Conservation (phyloP, 2,797 vertebrate genomes). For the Pogonophryne albipinna region DNA sequence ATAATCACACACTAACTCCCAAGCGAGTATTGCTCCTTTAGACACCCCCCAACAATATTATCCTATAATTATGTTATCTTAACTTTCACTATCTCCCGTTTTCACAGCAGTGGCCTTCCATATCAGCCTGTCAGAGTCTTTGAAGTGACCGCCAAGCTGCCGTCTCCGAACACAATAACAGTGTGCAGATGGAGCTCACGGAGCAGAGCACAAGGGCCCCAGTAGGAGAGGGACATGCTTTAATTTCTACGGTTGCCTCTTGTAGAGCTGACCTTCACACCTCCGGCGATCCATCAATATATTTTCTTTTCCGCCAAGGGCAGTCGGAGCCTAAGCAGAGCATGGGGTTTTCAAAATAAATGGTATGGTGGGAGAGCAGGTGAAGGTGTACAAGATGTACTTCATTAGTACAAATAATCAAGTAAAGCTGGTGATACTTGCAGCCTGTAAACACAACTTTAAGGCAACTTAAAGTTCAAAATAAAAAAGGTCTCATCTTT, state of each 20-base stretch:
- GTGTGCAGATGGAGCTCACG: conserved; percentile 76
- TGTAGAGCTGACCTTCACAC: conserved; percentile 82
- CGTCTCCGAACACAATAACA: conserved; percentile 73
- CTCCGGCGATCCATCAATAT: conserved; percentile 79
- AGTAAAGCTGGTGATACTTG: background rate
- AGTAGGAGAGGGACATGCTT: conserved; percentile 74
- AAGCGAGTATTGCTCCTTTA: background rate
- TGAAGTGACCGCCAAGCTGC: conserved; percentile 78
- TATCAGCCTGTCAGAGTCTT: conserved; percentile 61
- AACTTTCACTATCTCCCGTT: conserved; percentile 36
- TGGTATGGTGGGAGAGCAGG: conserved; percentile 6
- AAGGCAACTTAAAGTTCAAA: background rate
- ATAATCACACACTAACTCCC: background rate
- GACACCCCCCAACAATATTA: conserved; percentile 12
- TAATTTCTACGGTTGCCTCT: conserved; percentile 74
- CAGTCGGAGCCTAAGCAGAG: conserved; percentile 45
- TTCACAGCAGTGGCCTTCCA: conserved; percentile 46
- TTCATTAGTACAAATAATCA: background rate
- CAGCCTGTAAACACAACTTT: background rate
- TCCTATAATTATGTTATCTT: conserved; percentile 45
- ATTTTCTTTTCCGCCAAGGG: conserved; percentile 67
- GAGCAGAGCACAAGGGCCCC: conserved; percentile 46
- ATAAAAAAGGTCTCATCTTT: background rate
- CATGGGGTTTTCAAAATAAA: conserved; percentile 63
- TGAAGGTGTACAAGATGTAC: conserved; percentile 4